Evolutionary conservation across 2,797 vertebrate species (phyloP).

Genomic region (Argentina silus): DNA sequence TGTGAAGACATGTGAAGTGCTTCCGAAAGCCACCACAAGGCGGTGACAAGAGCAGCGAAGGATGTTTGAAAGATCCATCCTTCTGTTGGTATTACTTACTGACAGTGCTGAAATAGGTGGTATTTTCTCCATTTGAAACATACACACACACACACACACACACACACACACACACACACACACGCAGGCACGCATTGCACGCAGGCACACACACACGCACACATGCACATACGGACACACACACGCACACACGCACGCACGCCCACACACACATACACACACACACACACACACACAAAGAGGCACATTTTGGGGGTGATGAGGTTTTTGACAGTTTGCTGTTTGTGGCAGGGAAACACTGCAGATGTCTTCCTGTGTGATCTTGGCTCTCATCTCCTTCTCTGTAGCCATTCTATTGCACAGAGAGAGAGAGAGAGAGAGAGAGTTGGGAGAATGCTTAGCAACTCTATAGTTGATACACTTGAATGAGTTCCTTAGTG

Average conservation of each 20-base stretch:
- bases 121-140: neutral
- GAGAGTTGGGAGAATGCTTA: neutral
- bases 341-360: conserved; percentile 40
- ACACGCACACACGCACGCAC: conserved; percentile 1
- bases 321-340: conserved; percentile 72
- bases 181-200: too few relatives aligned
- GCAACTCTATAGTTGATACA: conserved; percentile 28
- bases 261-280: neutral
- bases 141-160: neutral
- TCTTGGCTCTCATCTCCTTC: conserved; percentile 35
- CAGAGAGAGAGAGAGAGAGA: neutral
- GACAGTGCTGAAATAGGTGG: too few relatives aligned
- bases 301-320: conserved; percentile 49
- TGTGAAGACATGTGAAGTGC: too few relatives aligned
- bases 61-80: too few relatives aligned
- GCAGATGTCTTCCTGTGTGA: conserved; percentile 74
- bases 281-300: neutral
- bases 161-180: neutral
- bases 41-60: too few relatives aligned
- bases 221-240: conserved; percentile 1
- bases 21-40: too few relatives aligned
- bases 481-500: conserved; percentile 59
- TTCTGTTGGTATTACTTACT: too few relatives aligned
- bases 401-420: too few relatives aligned
- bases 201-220: too few relatives aligned